Evolutionary conservation across 1,140 invertebrate species (phyloP).

Genomic region (Drosophila eugracilis): DNA sequence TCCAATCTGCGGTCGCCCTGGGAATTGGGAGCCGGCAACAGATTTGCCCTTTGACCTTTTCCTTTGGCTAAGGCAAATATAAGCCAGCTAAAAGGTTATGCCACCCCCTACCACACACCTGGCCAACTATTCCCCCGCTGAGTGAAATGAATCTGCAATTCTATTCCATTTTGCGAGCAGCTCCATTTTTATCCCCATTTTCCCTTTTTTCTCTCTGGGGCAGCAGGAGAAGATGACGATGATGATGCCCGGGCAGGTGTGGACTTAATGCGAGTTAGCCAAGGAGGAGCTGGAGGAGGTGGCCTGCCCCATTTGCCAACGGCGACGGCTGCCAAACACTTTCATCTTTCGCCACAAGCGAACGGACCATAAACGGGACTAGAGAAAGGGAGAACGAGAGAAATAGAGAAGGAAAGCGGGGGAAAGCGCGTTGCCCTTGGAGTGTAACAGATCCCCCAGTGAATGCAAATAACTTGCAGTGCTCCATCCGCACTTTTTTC

Average conservation of each 20-base stretch:
- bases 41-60: slow-evolving; percentile 41
- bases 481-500: not conserved
- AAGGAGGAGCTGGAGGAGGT: not conserved
- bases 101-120: slow-evolving; percentile 3
- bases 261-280: slow-evolving; percentile 55
- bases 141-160: slow-evolving; percentile 82
- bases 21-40: slow-evolving; percentile 24
- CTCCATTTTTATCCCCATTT: slow-evolving; percentile 33
- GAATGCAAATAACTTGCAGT: slow-evolving; percentile 76
- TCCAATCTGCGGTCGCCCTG: slow-evolving; percentile 31
- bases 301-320: slow-evolving; percentile 42
- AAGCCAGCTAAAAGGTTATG: slow-evolving; percentile 61
- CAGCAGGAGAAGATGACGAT: slow-evolving; percentile 36
- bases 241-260: slow-evolving; percentile 61
- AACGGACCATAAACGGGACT: slow-evolving; percentile 1
- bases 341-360: slow-evolving; percentile 60
- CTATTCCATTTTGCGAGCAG: slow-evolving; percentile 67
- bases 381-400: not conserved
- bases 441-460: slow-evolving; percentile 77
- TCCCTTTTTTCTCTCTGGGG: slow-evolving; percentile 11
- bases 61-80: slow-evolving; percentile 41
- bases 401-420: slow-evolving; percentile 20
- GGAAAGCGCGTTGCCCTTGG: slow-evolving; percentile 37
- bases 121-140: slow-evolving; percentile 29
- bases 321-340: slow-evolving; percentile 64